Evolutionary conservation across 2,113 vertebrate genomes (phyloP), one percentile per base, ranked within the genome.

Genomic region (Lepisosteus osseus): DNA sequence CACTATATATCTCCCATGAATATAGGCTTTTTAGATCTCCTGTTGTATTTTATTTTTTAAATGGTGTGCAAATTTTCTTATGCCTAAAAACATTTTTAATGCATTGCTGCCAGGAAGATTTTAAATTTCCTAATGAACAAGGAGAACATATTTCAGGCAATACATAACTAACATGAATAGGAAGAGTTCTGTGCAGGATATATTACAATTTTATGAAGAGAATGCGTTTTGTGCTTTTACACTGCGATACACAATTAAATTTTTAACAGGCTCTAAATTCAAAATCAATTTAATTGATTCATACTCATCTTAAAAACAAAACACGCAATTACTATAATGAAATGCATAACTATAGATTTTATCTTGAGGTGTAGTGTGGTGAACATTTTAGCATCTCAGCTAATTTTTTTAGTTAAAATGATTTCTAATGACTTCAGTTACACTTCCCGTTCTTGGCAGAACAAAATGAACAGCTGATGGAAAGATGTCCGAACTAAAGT

Each of bases 391-490:
- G 72, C 72, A 40, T 54, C 67, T 73, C 56, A 55, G 41, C 43
- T 68, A 57, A 45, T 67, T 68, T 54, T 54, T 61, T 54, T 73
- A 44, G 59, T 73, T 65, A 47, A 44, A 42, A 17, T 45, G 72
- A 68, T 73, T 68, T 73, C 65, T 73, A 73, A 73, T 68, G 61
- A 43, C 14, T 13, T 62, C 45, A 57, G 44, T 55, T 40, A 54
- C 55, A 45, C 55, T 56, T 59, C 61, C 72, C 45, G 47, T 73
- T 68, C 44, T 29, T 73, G 57, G 72, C 41, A 45, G 57, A 65
- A 43, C 8, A 11, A 11, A 43, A 6, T 13, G 17, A 68, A 42
- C 57, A 15, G 29, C 63, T 55, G 54, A 72, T 66, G 54, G 71
- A 15, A 63, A 43, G 9, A 17, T 65, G 11, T 67, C 64, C 64